Conservation (phyloP, 2,888 invertebrate genomes). For the Chaetogeoica ovagalla region DNA sequence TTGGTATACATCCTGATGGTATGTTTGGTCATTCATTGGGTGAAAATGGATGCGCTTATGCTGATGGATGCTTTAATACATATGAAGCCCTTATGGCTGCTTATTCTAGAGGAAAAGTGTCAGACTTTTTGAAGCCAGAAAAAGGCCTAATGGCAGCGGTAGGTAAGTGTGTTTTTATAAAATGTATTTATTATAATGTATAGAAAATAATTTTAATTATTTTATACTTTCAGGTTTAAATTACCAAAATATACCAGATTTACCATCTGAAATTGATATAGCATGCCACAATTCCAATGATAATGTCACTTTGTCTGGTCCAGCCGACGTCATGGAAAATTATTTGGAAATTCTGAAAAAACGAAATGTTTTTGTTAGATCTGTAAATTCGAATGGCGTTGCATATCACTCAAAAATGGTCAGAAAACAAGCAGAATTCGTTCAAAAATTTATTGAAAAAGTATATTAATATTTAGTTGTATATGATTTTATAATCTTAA, state of each 20-base stretch:
- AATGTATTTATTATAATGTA: not conserved
- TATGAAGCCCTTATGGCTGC: conserved; percentile 67
- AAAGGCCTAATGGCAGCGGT: conserved; percentile 65
- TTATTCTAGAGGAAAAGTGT: conserved; percentile 64
- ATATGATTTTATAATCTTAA: not conserved
- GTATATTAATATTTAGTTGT: conserved; percentile 6
- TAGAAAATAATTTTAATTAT: conserved; percentile 8
- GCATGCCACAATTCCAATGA: conserved; percentile 81
- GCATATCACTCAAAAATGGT: conserved; percentile 58
- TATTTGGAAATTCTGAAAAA: conserved; percentile 65
- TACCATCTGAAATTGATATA: conserved; percentile 70
- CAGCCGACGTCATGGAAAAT: conserved; percentile 65
- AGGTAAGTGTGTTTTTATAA: conserved; percentile 57
- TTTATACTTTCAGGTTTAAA: conserved; percentile 55
- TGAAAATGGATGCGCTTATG: conserved; percentile 69
- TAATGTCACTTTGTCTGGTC: conserved; percentile 79
- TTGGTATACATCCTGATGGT: conserved; percentile 71
- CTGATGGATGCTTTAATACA: conserved; percentile 67
- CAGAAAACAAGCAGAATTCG: conserved; percentile 60
- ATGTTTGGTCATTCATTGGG: conserved; percentile 74
- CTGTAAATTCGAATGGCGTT: conserved; percentile 57
- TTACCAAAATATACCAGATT: conserved; percentile 56
- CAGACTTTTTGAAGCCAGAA: conserved; percentile 60
- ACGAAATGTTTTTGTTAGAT: conserved; percentile 56
- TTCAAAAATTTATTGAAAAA: conserved; percentile 47